phyloP scores from a whole-genome alignment of 2,888 invertebrate species.

The Seira musarum region DNA sequence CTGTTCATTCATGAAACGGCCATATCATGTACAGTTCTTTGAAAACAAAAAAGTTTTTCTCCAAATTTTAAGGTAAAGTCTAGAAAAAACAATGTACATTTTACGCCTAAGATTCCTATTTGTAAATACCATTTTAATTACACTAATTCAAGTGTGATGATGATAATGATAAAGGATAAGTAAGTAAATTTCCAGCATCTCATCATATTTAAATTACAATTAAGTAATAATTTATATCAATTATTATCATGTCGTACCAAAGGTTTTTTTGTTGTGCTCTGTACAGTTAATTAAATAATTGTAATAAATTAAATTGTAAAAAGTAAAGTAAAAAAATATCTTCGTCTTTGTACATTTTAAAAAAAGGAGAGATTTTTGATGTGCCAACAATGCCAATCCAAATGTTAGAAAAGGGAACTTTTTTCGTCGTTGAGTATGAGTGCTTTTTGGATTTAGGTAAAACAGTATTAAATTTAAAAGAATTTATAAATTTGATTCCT shows the following conservation, averaged over 20 bases:
- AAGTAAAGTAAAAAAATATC: neutral
- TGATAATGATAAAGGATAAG: neutral
- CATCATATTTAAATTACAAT: neutral
- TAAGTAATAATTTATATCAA: neutral
- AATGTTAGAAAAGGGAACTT: too few species aligned
- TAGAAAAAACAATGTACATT: too few species aligned
- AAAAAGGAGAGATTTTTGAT: constrained; percentile 41
- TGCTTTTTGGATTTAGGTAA: neutral
- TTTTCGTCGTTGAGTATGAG: neutral
- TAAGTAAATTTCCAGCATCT: neutral
- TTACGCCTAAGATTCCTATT: neutral
- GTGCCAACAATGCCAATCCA: constrained; percentile 29
- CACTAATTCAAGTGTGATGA: constrained; percentile 8
- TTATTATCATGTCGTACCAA: neutral
- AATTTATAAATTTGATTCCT: too few species aligned
- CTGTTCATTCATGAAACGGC: constrained; percentile 54
- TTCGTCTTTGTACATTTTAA: constrained; percentile 1
- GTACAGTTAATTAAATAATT: neutral
- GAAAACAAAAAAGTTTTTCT: constrained; percentile 13
- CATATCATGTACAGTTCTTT: constrained; percentile 57
- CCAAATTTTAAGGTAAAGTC: too few species aligned
- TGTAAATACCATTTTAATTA: neutral
- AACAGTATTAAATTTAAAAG: constrained; percentile 3
- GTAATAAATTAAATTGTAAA: neutral
- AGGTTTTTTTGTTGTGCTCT: constrained; percentile 17